These are phyloP conservation scores for Rallus crepitans DNA, from an alignment of 2,797 vertebrate species.

Conservation along the genomic window DNA sequence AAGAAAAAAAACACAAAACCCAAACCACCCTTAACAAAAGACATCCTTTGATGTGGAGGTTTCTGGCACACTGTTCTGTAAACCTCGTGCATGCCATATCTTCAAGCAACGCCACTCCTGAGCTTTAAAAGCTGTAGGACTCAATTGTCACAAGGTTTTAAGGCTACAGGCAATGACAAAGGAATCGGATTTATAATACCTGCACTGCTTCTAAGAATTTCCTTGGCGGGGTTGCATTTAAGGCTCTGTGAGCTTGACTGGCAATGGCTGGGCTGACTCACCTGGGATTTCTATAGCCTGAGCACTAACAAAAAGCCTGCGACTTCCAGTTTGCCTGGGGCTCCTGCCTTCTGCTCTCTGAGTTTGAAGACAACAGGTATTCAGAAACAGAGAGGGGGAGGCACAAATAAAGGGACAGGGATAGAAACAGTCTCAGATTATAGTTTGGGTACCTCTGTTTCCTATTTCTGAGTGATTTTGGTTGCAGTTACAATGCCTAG, in stretches of 20 bases:
- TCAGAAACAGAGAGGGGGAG: conserved; percentile 28
- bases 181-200: background rate
- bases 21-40: background rate
- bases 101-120: background rate
- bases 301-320: conserved; percentile 50
- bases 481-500: background rate
- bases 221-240: background rate
- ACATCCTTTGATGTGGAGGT: background rate
- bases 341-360: conserved; percentile 31
- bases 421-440: conserved; percentile 41
- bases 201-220: background rate
- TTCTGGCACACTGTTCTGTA: background rate
- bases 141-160: conserved; percentile 2
- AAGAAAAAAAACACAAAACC: background rate
- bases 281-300: conserved; percentile 48
- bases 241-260: conserved; percentile 7
- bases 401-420: conserved; percentile 12
- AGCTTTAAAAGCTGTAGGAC: background rate
- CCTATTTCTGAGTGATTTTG: conserved; percentile 51
- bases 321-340: conserved; percentile 21
- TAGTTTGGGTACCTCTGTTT: conserved; percentile 29
- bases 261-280: conserved; percentile 41
- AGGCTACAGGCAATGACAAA: background rate
- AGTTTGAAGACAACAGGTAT: conserved; percentile 52
- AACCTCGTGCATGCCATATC: background rate